phyloP scores from a whole-genome alignment of 2,888 invertebrate species.

The Pocota personata region DNA sequence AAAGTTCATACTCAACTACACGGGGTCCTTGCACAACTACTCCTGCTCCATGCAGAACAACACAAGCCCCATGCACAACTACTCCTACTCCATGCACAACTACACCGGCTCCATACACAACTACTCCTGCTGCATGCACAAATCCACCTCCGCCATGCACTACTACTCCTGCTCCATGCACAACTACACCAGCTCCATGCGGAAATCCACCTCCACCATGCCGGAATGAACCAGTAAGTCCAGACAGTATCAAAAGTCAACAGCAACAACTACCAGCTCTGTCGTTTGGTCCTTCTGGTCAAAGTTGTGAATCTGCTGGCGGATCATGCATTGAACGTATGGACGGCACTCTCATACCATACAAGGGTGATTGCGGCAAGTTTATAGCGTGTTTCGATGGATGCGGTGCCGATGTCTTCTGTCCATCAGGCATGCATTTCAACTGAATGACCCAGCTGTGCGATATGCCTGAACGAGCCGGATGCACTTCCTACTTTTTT shows the following conservation, averaged over 20 bases:
- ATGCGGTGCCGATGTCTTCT: constrained; percentile 56
- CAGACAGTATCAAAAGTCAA: background rate
- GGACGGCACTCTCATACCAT: constrained; percentile 42
- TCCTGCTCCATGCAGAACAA: too few relatives aligned
- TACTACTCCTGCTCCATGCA: too few relatives aligned
- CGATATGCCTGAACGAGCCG: constrained; percentile 56
- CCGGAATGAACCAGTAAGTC: background rate
- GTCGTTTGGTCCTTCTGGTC: constrained; percentile 22
- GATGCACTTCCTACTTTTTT: constrained; percentile 33
- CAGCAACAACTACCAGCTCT: background rate
- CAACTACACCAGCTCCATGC: too few relatives aligned
- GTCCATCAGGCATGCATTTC: constrained; percentile 56
- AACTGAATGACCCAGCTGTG: constrained; percentile 26
- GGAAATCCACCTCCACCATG: too few relatives aligned
- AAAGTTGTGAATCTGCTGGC: constrained; percentile 55
- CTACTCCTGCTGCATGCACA: too few relatives aligned
- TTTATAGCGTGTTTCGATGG: constrained; percentile 56
- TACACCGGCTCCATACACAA: too few relatives aligned
- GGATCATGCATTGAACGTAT: constrained; percentile 55
- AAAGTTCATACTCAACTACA: too few relatives aligned
- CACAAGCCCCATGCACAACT: too few relatives aligned
- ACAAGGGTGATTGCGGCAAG: constrained; percentile 44
- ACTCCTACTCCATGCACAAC: too few relatives aligned
- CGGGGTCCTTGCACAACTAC: too few relatives aligned
- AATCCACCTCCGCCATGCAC: too few relatives aligned